Conservation (phyloP, 2,113 vertebrate genomes). For the Anolis carolinensis region DNA sequence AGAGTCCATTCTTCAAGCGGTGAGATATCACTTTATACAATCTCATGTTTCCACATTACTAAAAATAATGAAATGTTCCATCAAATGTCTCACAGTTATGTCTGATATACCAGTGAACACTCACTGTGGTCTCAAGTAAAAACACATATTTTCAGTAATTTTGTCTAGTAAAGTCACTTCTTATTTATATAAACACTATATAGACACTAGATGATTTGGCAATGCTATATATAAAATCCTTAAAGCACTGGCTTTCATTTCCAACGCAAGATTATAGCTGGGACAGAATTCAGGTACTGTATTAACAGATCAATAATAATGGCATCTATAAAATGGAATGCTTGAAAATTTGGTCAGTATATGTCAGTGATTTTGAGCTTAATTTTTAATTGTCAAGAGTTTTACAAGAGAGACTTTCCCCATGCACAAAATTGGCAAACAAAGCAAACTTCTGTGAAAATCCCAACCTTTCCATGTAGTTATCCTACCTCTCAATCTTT, state of each 20-base stretch:
- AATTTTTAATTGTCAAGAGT: not conserved
- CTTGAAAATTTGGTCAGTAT: not conserved
- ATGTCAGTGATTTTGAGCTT: not conserved
- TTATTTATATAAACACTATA: not conserved
- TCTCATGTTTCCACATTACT: conserved; percentile 23
- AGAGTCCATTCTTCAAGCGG: not conserved
- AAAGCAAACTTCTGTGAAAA: not conserved
- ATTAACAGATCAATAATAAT: no score
- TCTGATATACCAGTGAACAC: not conserved
- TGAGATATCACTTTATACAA: not conserved
- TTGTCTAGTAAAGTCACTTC: not conserved
- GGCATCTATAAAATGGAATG: no score
- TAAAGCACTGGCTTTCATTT: not conserved
- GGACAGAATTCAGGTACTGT: no score
- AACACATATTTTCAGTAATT: conserved; percentile 38
- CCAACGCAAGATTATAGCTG: conserved; percentile 20
- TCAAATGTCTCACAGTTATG: conserved; percentile 1
- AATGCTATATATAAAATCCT: not conserved
- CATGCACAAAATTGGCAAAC: not conserved
- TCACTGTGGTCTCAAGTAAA: not conserved
- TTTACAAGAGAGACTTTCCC: not conserved
- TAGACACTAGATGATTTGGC: not conserved
- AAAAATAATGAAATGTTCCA: conserved; percentile 25
- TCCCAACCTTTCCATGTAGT: not conserved
- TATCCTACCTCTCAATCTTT: not conserved